A percentile compares a stretch with the other conserved stretches of the same genome.
phyloP scores from a whole-genome alignment of 2,113 vertebrate genomes.

The Rhombomys opimus region DNA sequence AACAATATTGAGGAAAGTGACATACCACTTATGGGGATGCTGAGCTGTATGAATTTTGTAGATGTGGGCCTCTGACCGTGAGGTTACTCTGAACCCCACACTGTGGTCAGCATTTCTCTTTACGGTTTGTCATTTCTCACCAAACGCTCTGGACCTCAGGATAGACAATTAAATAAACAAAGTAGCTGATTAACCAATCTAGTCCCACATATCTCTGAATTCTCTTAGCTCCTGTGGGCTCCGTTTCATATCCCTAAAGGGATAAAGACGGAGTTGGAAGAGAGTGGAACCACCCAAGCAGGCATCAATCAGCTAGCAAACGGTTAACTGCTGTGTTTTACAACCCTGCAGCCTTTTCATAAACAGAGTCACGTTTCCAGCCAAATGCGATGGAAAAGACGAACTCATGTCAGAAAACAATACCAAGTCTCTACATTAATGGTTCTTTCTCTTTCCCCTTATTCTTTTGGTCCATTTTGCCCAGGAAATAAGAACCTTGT shows the following conservation, averaged over 20 bases:
- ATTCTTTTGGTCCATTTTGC: constrained; percentile 14
- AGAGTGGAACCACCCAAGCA: rapidly evolving
- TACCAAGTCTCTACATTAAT: constrained; percentile 14
- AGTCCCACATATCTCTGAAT: rapidly evolving
- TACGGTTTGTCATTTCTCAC: background rate
- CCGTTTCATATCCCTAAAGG: rapidly evolving
- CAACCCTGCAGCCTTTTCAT: background rate
- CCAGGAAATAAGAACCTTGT: constrained; percentile 73
- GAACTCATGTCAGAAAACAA: constrained; percentile 49
- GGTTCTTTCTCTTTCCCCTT: constrained; percentile 45
- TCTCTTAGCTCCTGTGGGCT: background rate
- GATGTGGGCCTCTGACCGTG: background rate
- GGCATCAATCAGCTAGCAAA: background rate
- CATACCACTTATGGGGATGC: background rate
- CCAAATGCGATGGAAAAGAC: background rate
- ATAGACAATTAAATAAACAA: background rate
- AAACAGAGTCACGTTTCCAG: background rate
- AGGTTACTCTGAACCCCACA: background rate
- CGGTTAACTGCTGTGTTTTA: background rate
- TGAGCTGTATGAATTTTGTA: background rate
- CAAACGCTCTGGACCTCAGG: background rate
- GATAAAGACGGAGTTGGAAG: background rate
- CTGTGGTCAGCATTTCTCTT: background rate
- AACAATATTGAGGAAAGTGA: background rate
- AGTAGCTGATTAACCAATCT: background rate